Percentiles rank a stretch among this genome's conserved stretches.
These are phyloP conservation scores for Sebastiscus albofasciatus DNA, from an alignment of 2,797 vertebrate species.

Conservation along the genomic window DNA sequence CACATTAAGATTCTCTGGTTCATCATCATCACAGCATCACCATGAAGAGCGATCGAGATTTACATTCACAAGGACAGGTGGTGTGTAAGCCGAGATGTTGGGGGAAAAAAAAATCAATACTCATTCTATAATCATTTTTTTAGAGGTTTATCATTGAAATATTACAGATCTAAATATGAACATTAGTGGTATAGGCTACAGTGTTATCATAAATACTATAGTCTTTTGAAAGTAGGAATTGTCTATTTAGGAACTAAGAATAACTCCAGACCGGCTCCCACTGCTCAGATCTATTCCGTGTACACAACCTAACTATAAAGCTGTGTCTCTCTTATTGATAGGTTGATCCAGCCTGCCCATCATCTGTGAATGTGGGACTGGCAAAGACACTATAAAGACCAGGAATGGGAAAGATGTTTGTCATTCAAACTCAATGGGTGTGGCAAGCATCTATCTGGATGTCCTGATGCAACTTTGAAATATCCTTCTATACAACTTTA, in stretches of 20 bases:
- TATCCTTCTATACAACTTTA: background rate
- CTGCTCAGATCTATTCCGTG: background rate
- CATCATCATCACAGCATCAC: conserved; percentile 17
- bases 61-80: background rate
- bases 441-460: conserved; percentile 23
- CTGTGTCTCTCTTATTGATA: conserved; percentile 22
- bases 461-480: background rate
- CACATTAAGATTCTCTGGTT: conserved; percentile 51
- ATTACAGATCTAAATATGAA: background rate
- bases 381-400: background rate
- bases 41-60: background rate
- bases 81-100: background rate
- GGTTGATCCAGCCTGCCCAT: conserved; percentile 47
- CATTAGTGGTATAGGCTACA: background rate
- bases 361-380: conserved; percentile 22
- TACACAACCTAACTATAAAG: conserved; percentile 46
- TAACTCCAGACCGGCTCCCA: background rate
- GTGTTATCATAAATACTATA: background rate
- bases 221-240: background rate
- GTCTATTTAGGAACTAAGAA: background rate
- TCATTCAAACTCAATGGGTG: conserved; percentile 43
- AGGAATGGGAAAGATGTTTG: conserved; percentile 35
- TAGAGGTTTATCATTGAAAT: background rate
- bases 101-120: background rate
- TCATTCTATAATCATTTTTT: background rate